Conservation (phyloP, 2,888 invertebrate species). For the Brachycybe producta region DNA sequence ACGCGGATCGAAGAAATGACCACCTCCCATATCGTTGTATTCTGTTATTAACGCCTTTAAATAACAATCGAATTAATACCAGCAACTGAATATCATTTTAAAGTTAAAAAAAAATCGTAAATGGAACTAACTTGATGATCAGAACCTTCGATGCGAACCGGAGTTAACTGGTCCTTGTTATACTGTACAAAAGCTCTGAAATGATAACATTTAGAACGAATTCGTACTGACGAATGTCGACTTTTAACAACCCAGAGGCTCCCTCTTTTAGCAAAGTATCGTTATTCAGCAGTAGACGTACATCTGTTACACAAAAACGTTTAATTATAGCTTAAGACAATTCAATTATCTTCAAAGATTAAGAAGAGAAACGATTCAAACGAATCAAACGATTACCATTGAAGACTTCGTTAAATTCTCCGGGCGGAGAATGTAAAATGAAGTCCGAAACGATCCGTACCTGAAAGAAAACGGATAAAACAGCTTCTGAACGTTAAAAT, state of each 20-base stretch:
- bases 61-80: not conserved
- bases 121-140: conserved; percentile 48
- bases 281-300: conserved; percentile 82
- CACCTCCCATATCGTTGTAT: conserved; percentile 88
- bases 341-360: not conserved
- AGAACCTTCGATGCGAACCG: conserved; percentile 81
- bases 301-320: conserved; percentile 54
- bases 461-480: conserved; percentile 28
- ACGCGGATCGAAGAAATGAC: conserved; percentile 88
- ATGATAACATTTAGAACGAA: too few relatives aligned
- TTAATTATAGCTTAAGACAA: not conserved
- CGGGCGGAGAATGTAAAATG: conserved; percentile 95
- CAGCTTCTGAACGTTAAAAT: not conserved
- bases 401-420: conserved; percentile 99
- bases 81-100: not conserved
- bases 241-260: conserved; percentile 65
- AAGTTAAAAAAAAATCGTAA: not conserved
- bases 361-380: not conserved
- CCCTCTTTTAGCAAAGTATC: conserved; percentile 91
- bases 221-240: too few relatives aligned
- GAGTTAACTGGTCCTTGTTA: conserved; percentile 98
- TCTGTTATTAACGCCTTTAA: conserved; percentile 75
- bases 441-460: conserved; percentile 96
- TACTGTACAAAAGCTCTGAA: conserved; percentile 83
- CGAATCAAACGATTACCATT: conserved; percentile 44